Conservation (phyloP, 2,113 vertebrate species). For the Hydrolagus affinis region DNA sequence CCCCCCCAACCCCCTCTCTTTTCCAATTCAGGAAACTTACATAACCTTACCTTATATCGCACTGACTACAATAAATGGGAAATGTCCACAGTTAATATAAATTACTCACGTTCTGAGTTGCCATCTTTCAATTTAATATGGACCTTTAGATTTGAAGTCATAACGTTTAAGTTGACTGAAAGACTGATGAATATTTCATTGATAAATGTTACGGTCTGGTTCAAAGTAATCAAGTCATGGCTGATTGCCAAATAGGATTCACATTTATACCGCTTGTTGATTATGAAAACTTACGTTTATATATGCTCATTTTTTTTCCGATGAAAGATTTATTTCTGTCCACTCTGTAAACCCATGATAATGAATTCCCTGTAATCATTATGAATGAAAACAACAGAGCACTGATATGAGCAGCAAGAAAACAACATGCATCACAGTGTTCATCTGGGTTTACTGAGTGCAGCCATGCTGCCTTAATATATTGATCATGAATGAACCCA, state of each 20-base stretch:
- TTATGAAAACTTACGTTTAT: conserved; percentile 9
- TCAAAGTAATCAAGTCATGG: conserved; percentile 56
- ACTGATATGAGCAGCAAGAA: conserved; percentile 13
- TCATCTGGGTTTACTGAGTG: conserved; percentile 5
- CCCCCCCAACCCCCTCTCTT: conserved; percentile 34
- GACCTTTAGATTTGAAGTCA: conserved; percentile 41
- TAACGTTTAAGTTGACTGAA: conserved; percentile 46
- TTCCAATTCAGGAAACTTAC: conserved; percentile 42
- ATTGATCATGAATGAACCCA: conserved; percentile 20
- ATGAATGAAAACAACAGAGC: conserved; percentile 24
- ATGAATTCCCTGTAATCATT: conserved; percentile 14
- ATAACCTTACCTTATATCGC: conserved; percentile 25
- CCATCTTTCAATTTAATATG: conserved; percentile 41
- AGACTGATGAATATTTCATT: conserved; percentile 65
- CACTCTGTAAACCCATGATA: neutral
- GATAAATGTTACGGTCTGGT: conserved; percentile 59
- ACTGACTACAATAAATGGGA: conserved; percentile 33
- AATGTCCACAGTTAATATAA: conserved; percentile 44
- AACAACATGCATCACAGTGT: conserved; percentile 22
- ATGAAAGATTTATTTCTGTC: conserved; percentile 16
- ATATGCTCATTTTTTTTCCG: conserved; percentile 3
- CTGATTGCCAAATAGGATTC: conserved; percentile 39
- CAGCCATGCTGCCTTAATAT: neutral
- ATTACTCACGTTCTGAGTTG: conserved; percentile 40
- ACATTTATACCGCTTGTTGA: conserved; percentile 13